Base-by-base conservation (phyloP, 2,113 vertebrate genomes). In the Toxotes jaculatrix region DNA sequence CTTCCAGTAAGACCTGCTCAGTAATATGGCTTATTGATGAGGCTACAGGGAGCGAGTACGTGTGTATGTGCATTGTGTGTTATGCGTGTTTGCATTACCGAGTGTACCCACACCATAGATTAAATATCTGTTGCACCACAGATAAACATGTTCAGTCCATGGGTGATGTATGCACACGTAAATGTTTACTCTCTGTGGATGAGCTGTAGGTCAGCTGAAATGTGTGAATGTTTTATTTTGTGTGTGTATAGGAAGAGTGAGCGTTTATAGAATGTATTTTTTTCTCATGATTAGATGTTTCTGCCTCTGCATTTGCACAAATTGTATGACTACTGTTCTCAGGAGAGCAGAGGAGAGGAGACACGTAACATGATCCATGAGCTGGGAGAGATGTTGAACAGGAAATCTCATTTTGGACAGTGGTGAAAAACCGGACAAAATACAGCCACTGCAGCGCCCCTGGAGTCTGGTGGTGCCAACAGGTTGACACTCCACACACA, bases 11-110 rank as follows among this genome's bases (percentile, higher is more conserved):
- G 89, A 86, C 89, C 84, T 89, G 60, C 87, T 88, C 84, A 36
- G 85, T 91, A 91, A 87, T 91, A 83, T 80, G 79, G 69, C 82
- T 92, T 89, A 92, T 91, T 91, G 92, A 94, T 87, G 92, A 92
- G 86, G 87, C 80, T 77, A 3, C 62, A n/a, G 81, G 70, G 86
- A 91, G 79, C 5, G 75, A 84, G 88, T 34, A 13, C 47, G 16
- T 66, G 49, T 72, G 40, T 34, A 23, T 32, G 69, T 38, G 72
- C 56, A 67, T 78, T 3, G 4, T 56, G 47, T 56, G 34, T 40
- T 51, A 34, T 45, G 62, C n/a, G 68, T 74, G 60, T 88, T 83
- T 80, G 68, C 73, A 72, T 84, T 80, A 23, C 77, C 65, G 69
- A 71, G 60, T 77, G 59, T 56, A 69, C 38, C 64, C 38, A 67